A percentile compares a stretch with the other conserved stretches of the same genome.
Conservation (phyloP, 2,797 vertebrate genomes). For the Aselliscus stoliczkanus region DNA sequence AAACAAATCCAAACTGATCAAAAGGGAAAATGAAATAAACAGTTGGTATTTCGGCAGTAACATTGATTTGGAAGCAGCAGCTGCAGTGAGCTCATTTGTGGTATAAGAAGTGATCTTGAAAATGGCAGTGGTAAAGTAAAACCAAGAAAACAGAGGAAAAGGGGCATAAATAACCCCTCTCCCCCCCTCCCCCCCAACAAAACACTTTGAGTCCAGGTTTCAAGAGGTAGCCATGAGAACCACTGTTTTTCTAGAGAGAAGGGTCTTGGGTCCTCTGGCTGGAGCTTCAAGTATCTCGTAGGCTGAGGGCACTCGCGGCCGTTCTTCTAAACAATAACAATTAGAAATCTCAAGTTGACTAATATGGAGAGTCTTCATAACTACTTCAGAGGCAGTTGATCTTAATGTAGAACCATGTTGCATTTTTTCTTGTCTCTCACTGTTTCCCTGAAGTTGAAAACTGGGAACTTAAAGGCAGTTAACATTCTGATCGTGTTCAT, state of each 20-base stretch:
- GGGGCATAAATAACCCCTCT: fast-evolving
- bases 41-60: not conserved
- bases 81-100: not conserved
- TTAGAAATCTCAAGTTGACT: not conserved
- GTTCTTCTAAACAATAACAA: not conserved
- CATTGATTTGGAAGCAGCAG: not conserved
- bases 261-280: not conserved
- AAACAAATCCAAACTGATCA: not conserved
- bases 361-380: not conserved
- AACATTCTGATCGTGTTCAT: fast-evolving
- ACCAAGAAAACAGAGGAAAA: not conserved
- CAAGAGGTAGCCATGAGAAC: fast-evolving
- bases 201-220: not conserved
- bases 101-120: not conserved
- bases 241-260: not conserved
- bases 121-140: not conserved
- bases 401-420: not conserved
- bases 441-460: not conserved
- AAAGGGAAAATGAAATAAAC: constrained; percentile 4
- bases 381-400: not conserved
- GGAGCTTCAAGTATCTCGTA: not conserved
- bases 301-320: not conserved
- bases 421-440: not conserved
- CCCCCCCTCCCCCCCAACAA: fast-evolving
- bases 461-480: not conserved